Evolutionary conservation across 23 tunicate genomes (phyloP).

Genomic region (Ciona savignyi): DNA sequence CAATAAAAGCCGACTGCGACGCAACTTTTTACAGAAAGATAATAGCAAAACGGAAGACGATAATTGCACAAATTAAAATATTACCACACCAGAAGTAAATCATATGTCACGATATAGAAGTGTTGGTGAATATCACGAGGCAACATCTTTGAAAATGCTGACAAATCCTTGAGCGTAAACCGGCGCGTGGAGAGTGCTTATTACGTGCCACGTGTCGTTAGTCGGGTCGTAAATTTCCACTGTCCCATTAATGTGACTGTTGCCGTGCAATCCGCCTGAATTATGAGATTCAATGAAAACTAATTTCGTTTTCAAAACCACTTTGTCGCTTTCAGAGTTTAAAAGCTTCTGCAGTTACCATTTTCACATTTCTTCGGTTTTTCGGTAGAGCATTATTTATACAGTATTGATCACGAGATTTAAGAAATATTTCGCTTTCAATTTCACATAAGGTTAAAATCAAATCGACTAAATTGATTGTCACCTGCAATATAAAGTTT

Average conservation of each 20-base stretch:
- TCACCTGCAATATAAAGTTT: conserved; percentile 84
- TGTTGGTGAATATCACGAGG: background rate
- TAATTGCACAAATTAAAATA: background rate
- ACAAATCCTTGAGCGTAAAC: conserved; percentile 95
- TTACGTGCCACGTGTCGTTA: conserved; percentile 66
- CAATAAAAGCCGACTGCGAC: too few species aligned
- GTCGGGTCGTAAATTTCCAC: conserved; percentile 81
- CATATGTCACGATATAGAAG: background rate
- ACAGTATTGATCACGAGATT: too few species aligned
- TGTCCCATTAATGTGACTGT: conserved; percentile 91
- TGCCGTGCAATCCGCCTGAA: conserved; percentile 94
- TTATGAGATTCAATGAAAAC: too few species aligned
- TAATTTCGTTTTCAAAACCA: too few species aligned
- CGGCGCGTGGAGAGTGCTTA: conserved; percentile 76
- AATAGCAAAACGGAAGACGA: background rate
- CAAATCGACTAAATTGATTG: too few species aligned
- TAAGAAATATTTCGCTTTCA: too few species aligned
- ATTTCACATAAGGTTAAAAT: too few species aligned
- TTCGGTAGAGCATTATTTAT: too few species aligned
- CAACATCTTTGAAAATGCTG: conserved; percentile 66
- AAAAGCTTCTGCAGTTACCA: too few species aligned
- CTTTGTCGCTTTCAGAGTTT: background rate
- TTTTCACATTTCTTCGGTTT: too few species aligned
- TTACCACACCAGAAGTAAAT: too few species aligned
- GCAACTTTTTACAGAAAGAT: too few species aligned